A percentile compares a stretch with the other conserved stretches of the same genome.
phyloP scores from a whole-genome alignment of 2,888 invertebrate species.

The Axea sp. region DNA sequence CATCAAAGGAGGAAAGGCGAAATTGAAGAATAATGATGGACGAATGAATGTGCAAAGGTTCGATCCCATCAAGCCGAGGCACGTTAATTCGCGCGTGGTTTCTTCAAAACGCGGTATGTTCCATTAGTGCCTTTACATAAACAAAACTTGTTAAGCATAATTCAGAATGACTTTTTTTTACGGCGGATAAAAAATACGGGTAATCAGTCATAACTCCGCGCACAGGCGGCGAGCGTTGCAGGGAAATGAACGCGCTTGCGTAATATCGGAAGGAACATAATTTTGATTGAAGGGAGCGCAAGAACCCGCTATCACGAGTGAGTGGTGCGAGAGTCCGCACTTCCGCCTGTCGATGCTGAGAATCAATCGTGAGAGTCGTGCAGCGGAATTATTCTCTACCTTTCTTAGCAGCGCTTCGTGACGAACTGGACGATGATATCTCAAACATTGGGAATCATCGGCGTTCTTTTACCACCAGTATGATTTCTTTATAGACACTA shows the following conservation, averaged over 20 bases:
- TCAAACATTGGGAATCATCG: conserved; percentile 71
- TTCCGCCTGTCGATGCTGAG: conserved; percentile 60
- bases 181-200: conserved; percentile 21
- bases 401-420: conserved; percentile 66
- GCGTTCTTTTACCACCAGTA: conserved; percentile 65
- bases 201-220: conserved; percentile 39
- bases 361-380: conserved; percentile 64
- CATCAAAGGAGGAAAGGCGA: conserved; percentile 11
- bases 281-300: conserved; percentile 54
- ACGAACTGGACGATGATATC: conserved; percentile 69
- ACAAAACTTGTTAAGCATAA: conserved; percentile 50
- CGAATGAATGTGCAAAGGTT: conserved; percentile 32
- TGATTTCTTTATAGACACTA: conserved; percentile 68
- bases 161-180: conserved; percentile 17
- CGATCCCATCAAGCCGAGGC: conserved; percentile 15
- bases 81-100: conserved; percentile 28
- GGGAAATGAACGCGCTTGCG: conserved; percentile 51
- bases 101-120: conserved; percentile 38
- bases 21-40: conserved; percentile 14
- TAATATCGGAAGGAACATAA: conserved; percentile 58
- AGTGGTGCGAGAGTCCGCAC: conserved; percentile 54
- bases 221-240: conserved; percentile 20
- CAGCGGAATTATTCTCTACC: conserved; percentile 67
- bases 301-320: conserved; percentile 47
- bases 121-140: conserved; percentile 37